A percentile compares a stretch with the other conserved stretches of the same genome.
phyloP scores from a whole-genome alignment of 2,797 vertebrate species.

The Tinamus major region DNA sequence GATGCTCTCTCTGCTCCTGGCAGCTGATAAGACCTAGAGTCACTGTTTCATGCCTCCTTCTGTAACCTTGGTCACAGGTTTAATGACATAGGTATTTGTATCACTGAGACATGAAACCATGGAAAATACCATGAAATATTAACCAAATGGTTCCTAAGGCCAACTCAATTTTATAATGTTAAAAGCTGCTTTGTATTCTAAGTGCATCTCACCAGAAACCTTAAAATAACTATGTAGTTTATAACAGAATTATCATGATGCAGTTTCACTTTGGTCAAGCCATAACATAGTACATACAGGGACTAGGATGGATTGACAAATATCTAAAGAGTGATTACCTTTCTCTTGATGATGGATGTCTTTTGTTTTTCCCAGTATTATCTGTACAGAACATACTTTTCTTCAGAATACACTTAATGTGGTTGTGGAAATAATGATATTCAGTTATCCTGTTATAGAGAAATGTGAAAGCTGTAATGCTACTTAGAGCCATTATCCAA shows the following conservation, averaged over 20 bases:
- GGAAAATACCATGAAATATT: constrained; percentile 10
- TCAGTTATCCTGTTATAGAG: not conserved
- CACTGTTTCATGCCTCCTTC: constrained; percentile 34
- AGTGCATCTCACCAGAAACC: not conserved
- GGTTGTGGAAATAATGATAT: not conserved
- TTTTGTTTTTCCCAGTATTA: not conserved
- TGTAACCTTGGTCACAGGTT: constrained; percentile 13
- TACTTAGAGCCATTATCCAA: constrained; percentile 1
- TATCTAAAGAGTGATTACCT: not conserved
- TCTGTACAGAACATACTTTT: not conserved
- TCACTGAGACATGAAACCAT: constrained; percentile 5
- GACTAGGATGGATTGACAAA: not conserved
- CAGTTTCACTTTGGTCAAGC: not conserved
- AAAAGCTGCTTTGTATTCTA: not conserved
- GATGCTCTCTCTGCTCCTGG: constrained; percentile 21
- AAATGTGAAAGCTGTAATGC: not conserved
- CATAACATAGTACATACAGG: not conserved
- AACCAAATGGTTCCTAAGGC: not conserved
- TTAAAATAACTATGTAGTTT: not conserved
- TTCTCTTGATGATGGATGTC: not conserved
- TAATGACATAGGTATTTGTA: not conserved
- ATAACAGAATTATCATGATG: not conserved
- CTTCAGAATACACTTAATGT: not conserved
- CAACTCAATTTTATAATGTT: not conserved
- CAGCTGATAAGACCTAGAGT: not conserved